Evolutionary conservation across 2,888 invertebrate genomes (phyloP).

Genomic region (Brassicogethes aeneus): DNA sequence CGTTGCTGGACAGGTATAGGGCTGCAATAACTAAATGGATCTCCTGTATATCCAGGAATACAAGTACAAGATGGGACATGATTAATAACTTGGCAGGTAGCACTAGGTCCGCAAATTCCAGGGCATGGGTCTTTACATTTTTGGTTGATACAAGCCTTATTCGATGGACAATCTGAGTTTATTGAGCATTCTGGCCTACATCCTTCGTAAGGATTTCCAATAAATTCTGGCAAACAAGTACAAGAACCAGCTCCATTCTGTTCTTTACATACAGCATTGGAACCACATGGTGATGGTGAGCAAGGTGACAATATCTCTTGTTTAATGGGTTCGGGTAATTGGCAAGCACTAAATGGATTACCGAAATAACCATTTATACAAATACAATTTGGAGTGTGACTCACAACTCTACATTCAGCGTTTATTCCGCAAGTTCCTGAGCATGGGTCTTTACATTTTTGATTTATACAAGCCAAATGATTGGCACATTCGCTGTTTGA

Average conservation of each 20-base stretch:
- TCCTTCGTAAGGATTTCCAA: conserved; percentile 64
- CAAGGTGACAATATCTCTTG: conserved; percentile 35
- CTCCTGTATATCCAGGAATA: conserved; percentile 52
- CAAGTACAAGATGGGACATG: conserved; percentile 56
- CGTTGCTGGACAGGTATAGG: conserved; percentile 20
- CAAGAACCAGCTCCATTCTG: conserved; percentile 63
- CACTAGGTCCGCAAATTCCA: conserved; percentile 45
- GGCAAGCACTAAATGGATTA: conserved; percentile 55
- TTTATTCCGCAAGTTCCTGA: conserved; percentile 60
- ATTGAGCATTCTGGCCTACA: conserved; percentile 47
- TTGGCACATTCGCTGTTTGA: conserved; percentile 62
- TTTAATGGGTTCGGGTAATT: conserved; percentile 15
- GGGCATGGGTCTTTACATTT: conserved; percentile 48
- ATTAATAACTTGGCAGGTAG: conserved; percentile 45
- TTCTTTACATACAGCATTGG: conserved; percentile 61
- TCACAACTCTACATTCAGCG: conserved; percentile 65
- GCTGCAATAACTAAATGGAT: conserved; percentile 50
- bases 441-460: conserved; percentile 69
- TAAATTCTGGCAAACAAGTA: conserved; percentile 58
- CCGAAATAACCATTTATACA: conserved; percentile 56
- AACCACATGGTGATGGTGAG: conserved; percentile 50
- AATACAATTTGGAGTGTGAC: conserved; percentile 67
- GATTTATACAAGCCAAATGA: conserved; percentile 61
- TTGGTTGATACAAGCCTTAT: conserved; percentile 45
- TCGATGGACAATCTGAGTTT: conserved; percentile 37